Conservation (phyloP, 2,113 vertebrate species). For the Corythaeola cristata region DNA sequence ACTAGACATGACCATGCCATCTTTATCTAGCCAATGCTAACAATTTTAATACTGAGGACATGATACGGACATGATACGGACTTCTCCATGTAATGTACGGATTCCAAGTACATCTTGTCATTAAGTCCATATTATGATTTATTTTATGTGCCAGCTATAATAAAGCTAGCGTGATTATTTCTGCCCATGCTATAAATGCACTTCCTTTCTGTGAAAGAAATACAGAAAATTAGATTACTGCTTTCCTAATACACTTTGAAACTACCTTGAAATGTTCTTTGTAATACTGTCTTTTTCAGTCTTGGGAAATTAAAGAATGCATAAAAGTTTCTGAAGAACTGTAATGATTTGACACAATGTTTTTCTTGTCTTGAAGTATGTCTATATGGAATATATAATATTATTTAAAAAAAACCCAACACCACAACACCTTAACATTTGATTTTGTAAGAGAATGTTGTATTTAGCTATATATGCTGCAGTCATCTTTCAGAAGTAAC, state of each 20-base stretch:
- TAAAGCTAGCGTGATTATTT: background rate
- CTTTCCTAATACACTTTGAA: background rate
- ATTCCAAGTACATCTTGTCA: background rate
- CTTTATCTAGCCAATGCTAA: too few species aligned
- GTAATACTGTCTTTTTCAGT: background rate
- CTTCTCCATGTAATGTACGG: background rate
- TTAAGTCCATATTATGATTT: background rate
- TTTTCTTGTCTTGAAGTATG: background rate
- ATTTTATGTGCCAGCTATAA: background rate
- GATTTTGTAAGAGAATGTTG: background rate
- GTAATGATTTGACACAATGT: background rate
- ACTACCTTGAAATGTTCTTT: background rate
- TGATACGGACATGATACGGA: fast-evolving
- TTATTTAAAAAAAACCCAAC: background rate
- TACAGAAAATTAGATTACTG: background rate
- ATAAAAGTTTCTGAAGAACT: background rate
- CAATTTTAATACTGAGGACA: background rate
- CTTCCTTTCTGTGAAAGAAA: background rate
- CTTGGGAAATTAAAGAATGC: background rate
- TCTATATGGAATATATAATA: background rate
- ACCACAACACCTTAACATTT: background rate
- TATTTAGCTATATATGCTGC: background rate
- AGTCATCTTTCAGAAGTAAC: background rate
- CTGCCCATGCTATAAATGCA: background rate
- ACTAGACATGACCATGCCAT: background rate